Base-by-base conservation (phyloP, 2,888 invertebrate species). In the Dexiosoma caninum region DNA sequence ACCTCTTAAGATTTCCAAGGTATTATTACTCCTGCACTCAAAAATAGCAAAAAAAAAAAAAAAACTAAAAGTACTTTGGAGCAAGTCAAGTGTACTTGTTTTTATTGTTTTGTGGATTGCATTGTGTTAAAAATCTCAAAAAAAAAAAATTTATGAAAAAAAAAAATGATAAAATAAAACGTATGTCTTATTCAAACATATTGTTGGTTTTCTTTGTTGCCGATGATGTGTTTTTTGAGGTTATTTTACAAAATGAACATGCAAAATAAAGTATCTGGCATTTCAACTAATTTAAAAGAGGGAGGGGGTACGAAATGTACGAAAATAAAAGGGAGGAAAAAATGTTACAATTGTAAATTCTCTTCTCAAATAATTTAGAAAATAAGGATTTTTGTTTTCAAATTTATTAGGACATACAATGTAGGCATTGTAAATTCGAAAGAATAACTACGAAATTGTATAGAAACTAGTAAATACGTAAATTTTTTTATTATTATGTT, bases 51-150 rank as follows among this genome's bases (percentile, higher is more conserved):
- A 67, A 49, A 40, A 44, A 49, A 64, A n/a, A 51, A 14, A 14
- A 53, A 60, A 44, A 27, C 27, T 5, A 27, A 27, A 27, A 35
- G 44, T 66, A 60, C 66, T 72, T 53, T 19, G 35, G 5, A 30
- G 60, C 60, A 66, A 78, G 72, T 78, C 67, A 78, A 78, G 78
- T 53, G 44, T 40, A 60, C 78, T 78, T 69, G 66, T 53, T 78
- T 30, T 72, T 78, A 60, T 78, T 74, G 67, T 62, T 69, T 10
- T 72, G 30, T 57, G 14, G 35, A 27, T 57, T 72, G 37, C 46
- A 57, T 71, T 75, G 71, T 71, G 59, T 53, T 59, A 64, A 37
- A 49, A 69, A 66, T 67, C 30, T 70, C 42, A 59, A 71, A 77
- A 55, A 77, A 49, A 59, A 66, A 77, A 55, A 77, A 49, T 44